Percentiles rank a stretch among this genome's conserved stretches.
Conservation (phyloP, 2,797 vertebrate species). For the Martes flavigula region DNA sequence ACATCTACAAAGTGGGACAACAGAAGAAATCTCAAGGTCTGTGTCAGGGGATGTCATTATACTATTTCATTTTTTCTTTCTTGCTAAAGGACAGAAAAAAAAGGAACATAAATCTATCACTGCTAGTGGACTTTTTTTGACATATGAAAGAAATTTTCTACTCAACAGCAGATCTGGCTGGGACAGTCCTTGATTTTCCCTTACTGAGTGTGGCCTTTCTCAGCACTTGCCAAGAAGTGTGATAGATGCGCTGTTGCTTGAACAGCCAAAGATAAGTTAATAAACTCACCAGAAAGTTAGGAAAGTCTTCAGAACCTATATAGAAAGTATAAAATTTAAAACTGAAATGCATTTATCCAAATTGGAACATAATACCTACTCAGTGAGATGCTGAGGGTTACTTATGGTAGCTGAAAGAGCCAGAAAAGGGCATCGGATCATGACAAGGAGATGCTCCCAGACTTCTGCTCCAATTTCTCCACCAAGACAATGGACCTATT, state of each 20-base stretch:
- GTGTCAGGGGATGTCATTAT: neutral
- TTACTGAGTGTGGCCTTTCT: neutral
- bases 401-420: constrained; percentile 86
- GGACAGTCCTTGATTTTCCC: neutral
- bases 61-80: constrained; percentile 1
- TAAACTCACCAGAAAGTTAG: neutral
- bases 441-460: constrained; percentile 86
- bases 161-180: neutral
- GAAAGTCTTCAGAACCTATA: neutral
- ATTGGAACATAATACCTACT: constrained; percentile 71
- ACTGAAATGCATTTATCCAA: neutral
- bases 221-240: neutral
- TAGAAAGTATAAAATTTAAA: neutral
- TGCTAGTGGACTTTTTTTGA: neutral
- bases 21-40: neutral
- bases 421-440: constrained; percentile 85
- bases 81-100: neutral
- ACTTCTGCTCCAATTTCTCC: constrained; percentile 85
- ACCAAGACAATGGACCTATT: constrained; percentile 84
- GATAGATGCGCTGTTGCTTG: neutral
- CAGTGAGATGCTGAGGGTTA: constrained; percentile 82
- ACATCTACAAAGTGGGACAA: neutral
- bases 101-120: neutral
- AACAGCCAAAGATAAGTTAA: neutral
- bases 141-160: neutral